Conservation (phyloP, 2,797 vertebrate species). For the Acanthopagrus latus region DNA sequence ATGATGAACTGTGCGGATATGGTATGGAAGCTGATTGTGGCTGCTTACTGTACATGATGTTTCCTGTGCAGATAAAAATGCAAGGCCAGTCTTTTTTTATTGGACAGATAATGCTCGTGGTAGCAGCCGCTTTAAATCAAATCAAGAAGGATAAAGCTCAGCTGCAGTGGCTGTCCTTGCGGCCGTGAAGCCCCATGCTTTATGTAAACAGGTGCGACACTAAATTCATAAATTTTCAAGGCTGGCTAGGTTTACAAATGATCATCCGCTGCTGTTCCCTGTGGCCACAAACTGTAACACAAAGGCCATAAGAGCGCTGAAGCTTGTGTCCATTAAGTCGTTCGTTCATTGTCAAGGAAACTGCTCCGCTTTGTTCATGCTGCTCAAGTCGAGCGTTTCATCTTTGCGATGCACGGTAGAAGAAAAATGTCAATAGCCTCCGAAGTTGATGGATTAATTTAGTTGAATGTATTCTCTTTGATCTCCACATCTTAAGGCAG, state of each 20-base stretch:
- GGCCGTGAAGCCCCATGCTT: constrained; percentile 7
- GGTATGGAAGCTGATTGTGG: constrained; percentile 6
- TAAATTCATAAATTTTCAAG: constrained; percentile 24
- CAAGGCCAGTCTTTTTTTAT: constrained; percentile 38
- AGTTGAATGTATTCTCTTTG: constrained; percentile 41
- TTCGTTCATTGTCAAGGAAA: constrained; percentile 34
- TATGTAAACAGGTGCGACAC: constrained; percentile 12
- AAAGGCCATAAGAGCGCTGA: constrained; percentile 15
- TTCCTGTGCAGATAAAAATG: constrained; percentile 59
- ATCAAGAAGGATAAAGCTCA: constrained; percentile 32
- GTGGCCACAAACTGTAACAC: constrained; percentile 5
- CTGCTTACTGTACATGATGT: constrained; percentile 5
- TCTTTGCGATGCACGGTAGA: constrained; percentile 8
- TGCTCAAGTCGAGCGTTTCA: constrained; percentile 7
- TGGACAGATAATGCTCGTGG: constrained; percentile 27
- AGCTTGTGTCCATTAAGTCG: constrained; percentile 15
- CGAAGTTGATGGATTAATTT: constrained; percentile 44
- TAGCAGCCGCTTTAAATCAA: constrained; percentile 43
- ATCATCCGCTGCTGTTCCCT: constrained; percentile 6
- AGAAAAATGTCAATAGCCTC: constrained; percentile 33
- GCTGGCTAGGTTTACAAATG: constrained; percentile 21
- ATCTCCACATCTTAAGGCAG: constrained; percentile 41
- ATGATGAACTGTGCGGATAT: constrained; percentile 23
- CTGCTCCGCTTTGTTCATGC: not conserved
- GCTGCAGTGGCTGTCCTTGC: constrained; percentile 1